phyloP scores from a whole-genome alignment of 2,113 vertebrate genomes.

The Grammomys dolichurus region DNA sequence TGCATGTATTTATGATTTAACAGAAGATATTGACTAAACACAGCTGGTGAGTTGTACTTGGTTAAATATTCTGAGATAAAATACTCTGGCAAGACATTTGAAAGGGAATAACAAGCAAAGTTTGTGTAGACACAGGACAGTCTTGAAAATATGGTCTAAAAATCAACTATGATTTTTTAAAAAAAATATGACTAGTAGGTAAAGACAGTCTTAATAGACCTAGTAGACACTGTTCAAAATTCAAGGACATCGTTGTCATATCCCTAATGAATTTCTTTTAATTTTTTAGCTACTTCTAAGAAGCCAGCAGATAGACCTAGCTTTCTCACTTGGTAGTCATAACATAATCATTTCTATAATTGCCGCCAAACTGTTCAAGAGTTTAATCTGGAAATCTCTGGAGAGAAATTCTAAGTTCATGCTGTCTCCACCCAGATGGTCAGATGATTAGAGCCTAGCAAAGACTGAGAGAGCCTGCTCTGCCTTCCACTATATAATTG shows the following conservation, averaged over 20 bases:
- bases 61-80: conserved; percentile 74
- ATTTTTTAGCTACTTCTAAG: conserved; percentile 63
- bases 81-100: conserved; percentile 66
- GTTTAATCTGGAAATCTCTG: conserved; percentile 70
- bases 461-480: conserved; percentile 53
- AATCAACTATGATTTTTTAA: conserved; percentile 46
- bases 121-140: conserved; percentile 57
- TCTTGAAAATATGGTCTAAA: conserved; percentile 62
- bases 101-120: conserved; percentile 58
- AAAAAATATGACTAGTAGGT: neutral
- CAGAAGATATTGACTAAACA: conserved; percentile 49
- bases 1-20: conserved; percentile 62
- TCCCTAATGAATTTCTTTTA: conserved; percentile 28
- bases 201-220: neutral
- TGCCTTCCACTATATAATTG: conserved; percentile 37
- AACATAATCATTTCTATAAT: conserved; percentile 72
- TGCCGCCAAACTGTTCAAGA: conserved; percentile 67
- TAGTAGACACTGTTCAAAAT: conserved; percentile 3
- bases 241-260: conserved; percentile 26
- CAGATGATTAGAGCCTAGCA: conserved; percentile 53
- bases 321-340: conserved; percentile 67
- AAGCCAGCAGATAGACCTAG: conserved; percentile 29
- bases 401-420: conserved; percentile 63
- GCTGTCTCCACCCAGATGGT: conserved; percentile 59
- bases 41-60: conserved; percentile 64